Conservation (phyloP, 64 coral and sea anemone genomes). For the Anthopleura sola region DNA sequence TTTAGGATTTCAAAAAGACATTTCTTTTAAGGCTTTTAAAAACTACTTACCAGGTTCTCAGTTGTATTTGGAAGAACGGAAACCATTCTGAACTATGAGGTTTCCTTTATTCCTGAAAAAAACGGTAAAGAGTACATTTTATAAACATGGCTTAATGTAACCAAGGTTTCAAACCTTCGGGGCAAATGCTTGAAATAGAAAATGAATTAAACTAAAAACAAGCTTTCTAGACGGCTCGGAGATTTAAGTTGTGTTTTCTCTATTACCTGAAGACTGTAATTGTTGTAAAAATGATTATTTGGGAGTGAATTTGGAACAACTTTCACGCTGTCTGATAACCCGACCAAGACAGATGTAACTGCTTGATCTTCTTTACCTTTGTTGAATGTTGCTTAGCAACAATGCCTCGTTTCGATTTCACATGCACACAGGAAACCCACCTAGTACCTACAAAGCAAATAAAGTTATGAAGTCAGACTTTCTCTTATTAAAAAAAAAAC, state of each 20-base stretch:
- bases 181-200: not conserved
- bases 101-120: not conserved
- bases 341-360: not conserved
- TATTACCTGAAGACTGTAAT: not conserved
- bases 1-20: not conserved
- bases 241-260: not conserved
- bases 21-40: not conserved
- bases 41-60: conserved; percentile 58
- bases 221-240: not conserved
- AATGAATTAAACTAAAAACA: not conserved
- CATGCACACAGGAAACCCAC: not conserved
- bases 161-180: not conserved
- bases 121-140: not conserved
- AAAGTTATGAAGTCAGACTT: not conserved
- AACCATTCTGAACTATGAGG: conserved; percentile 43
- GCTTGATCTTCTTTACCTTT: not conserved
- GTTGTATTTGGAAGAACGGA: conserved; percentile 57
- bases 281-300: not conserved
- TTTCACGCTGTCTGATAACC: not conserved
- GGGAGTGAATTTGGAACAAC: not conserved
- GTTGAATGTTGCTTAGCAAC: conserved; percentile 20
- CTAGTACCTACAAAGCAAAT: too few species aligned
- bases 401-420: not conserved
- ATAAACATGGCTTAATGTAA: not conserved
- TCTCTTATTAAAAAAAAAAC: not conserved